Conservation (phyloP, 2,888 invertebrate species). For the Listrodromus nycthemerus region DNA sequence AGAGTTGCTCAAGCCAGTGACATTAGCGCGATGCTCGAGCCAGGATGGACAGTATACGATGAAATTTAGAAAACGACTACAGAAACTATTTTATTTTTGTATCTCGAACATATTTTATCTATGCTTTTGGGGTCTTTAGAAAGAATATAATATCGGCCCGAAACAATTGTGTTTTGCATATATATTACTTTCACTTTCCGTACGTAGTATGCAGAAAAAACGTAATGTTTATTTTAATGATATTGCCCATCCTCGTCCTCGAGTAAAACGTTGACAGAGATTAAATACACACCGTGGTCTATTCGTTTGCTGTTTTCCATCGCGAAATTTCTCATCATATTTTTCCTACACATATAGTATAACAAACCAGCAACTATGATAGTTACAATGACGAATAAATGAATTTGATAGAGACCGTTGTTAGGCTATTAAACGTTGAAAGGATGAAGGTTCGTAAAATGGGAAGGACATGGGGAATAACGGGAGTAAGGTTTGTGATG, state of each 20-base stretch:
- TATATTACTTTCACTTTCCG: not conserved
- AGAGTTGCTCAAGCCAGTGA: not conserved
- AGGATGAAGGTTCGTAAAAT: constrained; percentile 3
- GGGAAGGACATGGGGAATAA: not conserved
- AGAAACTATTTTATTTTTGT: not conserved
- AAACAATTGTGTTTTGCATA: not conserved
- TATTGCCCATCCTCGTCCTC: not conserved
- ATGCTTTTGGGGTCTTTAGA: not conserved
- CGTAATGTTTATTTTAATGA: not conserved
- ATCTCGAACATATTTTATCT: not conserved
- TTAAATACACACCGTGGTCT: constrained; percentile 37
- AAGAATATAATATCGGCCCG: not conserved
- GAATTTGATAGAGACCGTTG: constrained; percentile 17
- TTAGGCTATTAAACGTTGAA: constrained; percentile 7
- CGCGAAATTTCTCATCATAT: constrained; percentile 33
- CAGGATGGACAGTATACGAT: constrained; percentile 3
- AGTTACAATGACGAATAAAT: constrained; percentile 61
- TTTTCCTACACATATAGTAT: constrained; percentile 13
- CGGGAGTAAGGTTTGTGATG: not conserved
- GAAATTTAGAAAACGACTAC: constrained; percentile 12
- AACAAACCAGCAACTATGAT: constrained; percentile 45
- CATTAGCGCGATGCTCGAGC: constrained; percentile 12
- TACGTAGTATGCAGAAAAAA: not conserved
- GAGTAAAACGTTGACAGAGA: constrained; percentile 37
- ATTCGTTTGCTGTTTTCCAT: not conserved